Evolutionary conservation across 2,888 invertebrate species (phyloP).

Genomic region (Harpalus rufipes): DNA sequence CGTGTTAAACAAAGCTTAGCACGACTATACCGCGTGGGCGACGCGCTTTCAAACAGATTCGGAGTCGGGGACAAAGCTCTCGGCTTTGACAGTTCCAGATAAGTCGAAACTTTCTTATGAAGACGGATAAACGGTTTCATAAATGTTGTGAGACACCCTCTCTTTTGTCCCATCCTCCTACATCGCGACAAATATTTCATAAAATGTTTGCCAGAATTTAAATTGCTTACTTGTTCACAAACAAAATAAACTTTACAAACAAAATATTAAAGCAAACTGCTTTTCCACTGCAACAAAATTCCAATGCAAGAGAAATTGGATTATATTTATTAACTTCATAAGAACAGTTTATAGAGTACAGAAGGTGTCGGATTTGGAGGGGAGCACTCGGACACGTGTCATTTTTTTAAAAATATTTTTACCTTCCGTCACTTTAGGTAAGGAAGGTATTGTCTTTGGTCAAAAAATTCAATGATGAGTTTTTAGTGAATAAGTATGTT

Average conservation of each 20-base stretch:
- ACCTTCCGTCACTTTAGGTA: too few species aligned
- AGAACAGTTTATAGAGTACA: background rate
- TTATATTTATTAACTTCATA: background rate
- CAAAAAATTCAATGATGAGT: too few species aligned
- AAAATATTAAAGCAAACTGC: background rate
- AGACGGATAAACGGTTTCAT: constrained; percentile 66
- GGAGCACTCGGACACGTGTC: too few species aligned
- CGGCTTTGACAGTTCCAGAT: constrained; percentile 66
- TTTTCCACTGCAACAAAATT: background rate
- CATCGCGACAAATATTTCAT: constrained; percentile 38
- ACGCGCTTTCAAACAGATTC: constrained; percentile 60
- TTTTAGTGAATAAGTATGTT: too few species aligned
- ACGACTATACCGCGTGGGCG: constrained; percentile 68
- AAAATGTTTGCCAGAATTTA: constrained; percentile 33
- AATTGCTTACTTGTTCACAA: constrained; percentile 49
- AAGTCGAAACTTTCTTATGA: constrained; percentile 65
- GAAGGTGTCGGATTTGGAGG: too few species aligned
- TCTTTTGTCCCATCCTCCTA: background rate
- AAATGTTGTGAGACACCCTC: constrained; percentile 53
- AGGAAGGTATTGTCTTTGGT: too few species aligned
- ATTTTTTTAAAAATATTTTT: too few species aligned
- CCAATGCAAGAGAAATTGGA: background rate
- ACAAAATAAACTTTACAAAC: constrained; percentile 34
- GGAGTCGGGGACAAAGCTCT: constrained; percentile 63
- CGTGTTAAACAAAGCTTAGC: constrained; percentile 73